phyloP scores from a whole-genome alignment of 2,113 vertebrate genomes.

The cat (Felis catus) region DNA sequence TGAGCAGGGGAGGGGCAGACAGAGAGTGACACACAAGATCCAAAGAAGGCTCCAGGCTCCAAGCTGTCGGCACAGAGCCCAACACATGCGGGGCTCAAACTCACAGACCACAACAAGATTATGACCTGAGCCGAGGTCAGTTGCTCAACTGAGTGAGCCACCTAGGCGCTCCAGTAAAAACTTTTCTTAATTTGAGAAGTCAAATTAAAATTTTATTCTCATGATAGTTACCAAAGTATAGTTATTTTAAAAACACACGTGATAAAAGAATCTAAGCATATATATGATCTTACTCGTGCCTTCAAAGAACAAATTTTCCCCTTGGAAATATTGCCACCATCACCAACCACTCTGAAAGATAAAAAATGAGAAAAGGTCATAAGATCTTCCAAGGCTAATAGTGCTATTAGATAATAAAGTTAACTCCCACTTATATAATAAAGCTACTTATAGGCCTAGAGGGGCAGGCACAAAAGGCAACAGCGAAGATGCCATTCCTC shows the following conservation, averaged over 20 bases:
- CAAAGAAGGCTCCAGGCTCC: too few species aligned
- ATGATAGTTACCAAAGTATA: neutral
- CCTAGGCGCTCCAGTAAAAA: neutral
- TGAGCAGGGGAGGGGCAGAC: too few species aligned
- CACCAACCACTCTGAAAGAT: conserved; percentile 82
- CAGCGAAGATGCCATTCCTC: neutral
- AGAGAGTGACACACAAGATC: too few species aligned
- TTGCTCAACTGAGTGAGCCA: too few species aligned
- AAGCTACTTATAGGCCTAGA: neutral
- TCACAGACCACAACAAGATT: too few species aligned
- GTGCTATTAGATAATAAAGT: neutral
- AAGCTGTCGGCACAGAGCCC: too few species aligned
- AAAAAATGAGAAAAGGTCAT: neutral
- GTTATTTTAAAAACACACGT: conserved; percentile 25
- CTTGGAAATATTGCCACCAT: conserved; percentile 82
- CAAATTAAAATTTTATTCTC: conserved; percentile 37
- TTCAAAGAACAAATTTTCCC: conserved; percentile 93
- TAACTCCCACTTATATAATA: neutral
- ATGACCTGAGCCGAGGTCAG: too few species aligned
- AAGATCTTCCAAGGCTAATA: neutral
- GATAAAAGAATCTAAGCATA: conserved; percentile 41
- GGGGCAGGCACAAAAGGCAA: neutral
- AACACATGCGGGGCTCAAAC: too few species aligned
- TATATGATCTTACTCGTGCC: conserved; percentile 90
- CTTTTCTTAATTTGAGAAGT: conserved; percentile 34